These are phyloP conservation scores for Holacanthus passer DNA, from an alignment of 2,113 vertebrate species.

Conservation along the genomic window DNA sequence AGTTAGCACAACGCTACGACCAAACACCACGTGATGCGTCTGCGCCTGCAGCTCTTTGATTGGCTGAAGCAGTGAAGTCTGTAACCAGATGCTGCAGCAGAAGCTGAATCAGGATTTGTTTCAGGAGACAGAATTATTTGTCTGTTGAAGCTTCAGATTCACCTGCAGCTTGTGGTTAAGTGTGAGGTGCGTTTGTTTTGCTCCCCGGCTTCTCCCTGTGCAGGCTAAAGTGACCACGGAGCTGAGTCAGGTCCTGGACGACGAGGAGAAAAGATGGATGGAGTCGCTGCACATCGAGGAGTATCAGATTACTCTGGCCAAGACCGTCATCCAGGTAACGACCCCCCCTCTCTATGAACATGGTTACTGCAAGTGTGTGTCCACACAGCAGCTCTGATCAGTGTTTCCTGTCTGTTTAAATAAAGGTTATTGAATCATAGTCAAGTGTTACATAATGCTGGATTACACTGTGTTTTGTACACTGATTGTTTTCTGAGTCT, in stretches of 20 bases:
- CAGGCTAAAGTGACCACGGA: slow-evolving; percentile 82
- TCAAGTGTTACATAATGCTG: slow-evolving; percentile 36
- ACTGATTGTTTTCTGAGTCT: slow-evolving; percentile 46
- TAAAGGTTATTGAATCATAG: slow-evolving; percentile 31
- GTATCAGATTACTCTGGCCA: slow-evolving; percentile 80
- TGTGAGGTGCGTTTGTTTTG: slow-evolving; percentile 31
- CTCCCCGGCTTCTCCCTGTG: neutral
- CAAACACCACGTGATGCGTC: no score
- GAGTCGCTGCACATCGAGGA: slow-evolving; percentile 74
- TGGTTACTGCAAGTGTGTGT: slow-evolving; percentile 7
- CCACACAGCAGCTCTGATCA: neutral
- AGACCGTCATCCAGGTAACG: slow-evolving; percentile 83
- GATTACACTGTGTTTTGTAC: neutral
- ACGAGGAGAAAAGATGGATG: slow-evolving; percentile 83
- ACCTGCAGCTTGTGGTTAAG: neutral
- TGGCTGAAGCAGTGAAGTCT: neutral
- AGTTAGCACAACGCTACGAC: no score
- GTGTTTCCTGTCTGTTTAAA: slow-evolving; percentile 36
- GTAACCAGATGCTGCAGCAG: no score
- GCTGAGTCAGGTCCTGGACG: slow-evolving; percentile 82
- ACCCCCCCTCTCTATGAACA: neutral
- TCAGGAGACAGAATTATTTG: neutral
- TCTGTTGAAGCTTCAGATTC: neutral
- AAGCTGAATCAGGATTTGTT: no score
- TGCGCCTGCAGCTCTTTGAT: no score